Evolutionary conservation across 2,888 invertebrate genomes (phyloP).

Genomic region (Leptopilina myrica): DNA sequence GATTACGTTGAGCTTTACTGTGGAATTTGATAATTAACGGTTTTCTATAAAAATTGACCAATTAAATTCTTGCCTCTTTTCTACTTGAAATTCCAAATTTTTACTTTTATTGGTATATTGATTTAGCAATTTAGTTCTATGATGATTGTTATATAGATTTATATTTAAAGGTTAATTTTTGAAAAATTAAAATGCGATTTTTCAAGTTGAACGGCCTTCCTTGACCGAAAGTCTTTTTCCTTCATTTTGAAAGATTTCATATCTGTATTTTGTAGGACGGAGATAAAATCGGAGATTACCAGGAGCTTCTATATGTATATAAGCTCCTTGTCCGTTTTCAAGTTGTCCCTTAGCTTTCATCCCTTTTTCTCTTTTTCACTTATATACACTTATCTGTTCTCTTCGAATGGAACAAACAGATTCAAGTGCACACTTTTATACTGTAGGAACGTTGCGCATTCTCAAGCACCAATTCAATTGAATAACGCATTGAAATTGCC

Average conservation of each 20-base stretch:
- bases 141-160: background rate
- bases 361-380: conserved; percentile 2
- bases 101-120: background rate
- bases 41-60: background rate
- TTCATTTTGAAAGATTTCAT: conserved; percentile 1
- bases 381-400: conserved; percentile 18
- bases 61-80: too few relatives aligned
- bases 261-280: conserved; percentile 7
- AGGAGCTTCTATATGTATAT: conserved; percentile 21
- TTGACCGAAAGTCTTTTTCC: background rate
- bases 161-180: background rate
- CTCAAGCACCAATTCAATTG: conserved; percentile 9
- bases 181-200: background rate
- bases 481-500: conserved; percentile 10
- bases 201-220: background rate
- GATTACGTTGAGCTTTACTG: background rate
- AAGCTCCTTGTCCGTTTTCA: conserved; percentile 11
- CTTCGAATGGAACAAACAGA: conserved; percentile 16
- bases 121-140: background rate
- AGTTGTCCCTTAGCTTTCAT: conserved; percentile 17
- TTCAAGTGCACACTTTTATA: conserved; percentile 9
- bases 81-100: background rate
- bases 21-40: background rate
- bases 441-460: conserved; percentile 1
- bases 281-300: conserved; percentile 16